Evolutionary conservation across 2,888 invertebrate genomes (phyloP).

Genomic region (Iphiclides podalirius): DNA sequence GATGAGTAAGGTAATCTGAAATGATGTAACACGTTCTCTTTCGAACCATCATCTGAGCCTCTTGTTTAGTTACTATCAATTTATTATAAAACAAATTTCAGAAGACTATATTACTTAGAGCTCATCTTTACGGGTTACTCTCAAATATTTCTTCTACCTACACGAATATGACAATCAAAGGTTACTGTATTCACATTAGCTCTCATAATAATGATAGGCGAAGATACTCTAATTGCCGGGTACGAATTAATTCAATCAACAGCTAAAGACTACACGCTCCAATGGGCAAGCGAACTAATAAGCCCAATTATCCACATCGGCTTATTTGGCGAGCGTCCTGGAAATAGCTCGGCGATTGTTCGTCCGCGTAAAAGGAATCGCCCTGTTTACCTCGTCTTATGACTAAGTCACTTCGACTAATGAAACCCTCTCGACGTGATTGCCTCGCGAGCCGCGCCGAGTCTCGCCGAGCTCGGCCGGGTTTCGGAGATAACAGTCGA

Average conservation of each 20-base stretch:
- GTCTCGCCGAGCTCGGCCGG: conserved; percentile 19
- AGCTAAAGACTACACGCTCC: background rate
- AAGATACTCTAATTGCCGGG: background rate
- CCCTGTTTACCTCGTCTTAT: conserved; percentile 27
- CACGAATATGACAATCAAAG: too few relatives aligned
- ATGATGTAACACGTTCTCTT: too few relatives aligned
- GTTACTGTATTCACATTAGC: too few relatives aligned
- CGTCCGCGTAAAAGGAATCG: conserved; percentile 35
- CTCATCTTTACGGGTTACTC: too few relatives aligned
- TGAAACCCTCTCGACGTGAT: conserved; percentile 36
- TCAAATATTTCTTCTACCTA: too few relatives aligned
- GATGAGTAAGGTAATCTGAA: too few relatives aligned
- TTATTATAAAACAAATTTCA: too few relatives aligned
- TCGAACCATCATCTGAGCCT: too few relatives aligned
- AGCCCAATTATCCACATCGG: conserved; percentile 32
- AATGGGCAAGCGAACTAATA: conserved; percentile 17
- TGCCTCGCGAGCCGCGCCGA: conserved; percentile 32
- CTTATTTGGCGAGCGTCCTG: conserved; percentile 32
- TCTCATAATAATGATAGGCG: background rate
- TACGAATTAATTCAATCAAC: conserved; percentile 6
- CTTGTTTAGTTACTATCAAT: too few relatives aligned
- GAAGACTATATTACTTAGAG: too few relatives aligned
- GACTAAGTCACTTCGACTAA: conserved; percentile 32
- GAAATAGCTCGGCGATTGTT: conserved; percentile 34
- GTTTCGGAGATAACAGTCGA: conserved; percentile 34